These are phyloP conservation scores for Serinus canaria DNA, from an alignment of 2,113 vertebrate species.

Conservation along the genomic window DNA sequence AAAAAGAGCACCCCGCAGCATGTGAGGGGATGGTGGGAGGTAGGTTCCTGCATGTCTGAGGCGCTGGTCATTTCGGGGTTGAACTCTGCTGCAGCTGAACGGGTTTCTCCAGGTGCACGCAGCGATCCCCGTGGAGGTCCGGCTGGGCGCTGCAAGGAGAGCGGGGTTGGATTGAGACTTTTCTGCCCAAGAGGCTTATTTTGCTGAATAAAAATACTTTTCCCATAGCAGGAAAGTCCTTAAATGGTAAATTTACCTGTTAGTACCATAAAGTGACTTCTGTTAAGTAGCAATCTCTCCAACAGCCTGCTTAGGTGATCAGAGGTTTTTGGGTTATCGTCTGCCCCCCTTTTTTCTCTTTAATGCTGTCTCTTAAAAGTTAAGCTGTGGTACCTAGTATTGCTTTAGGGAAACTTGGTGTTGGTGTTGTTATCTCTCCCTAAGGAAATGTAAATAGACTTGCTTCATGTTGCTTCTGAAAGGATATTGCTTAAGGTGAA, in stretches of 20 bases:
- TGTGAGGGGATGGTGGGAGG: neutral
- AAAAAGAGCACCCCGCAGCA: no score
- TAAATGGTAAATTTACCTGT: neutral
- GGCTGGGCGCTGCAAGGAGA: neutral
- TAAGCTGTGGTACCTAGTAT: neutral
- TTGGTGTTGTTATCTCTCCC: neutral
- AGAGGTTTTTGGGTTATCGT: neutral
- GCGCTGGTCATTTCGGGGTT: neutral
- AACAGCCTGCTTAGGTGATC: fast-evolving
- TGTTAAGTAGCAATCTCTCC: neutral
- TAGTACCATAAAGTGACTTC: neutral
- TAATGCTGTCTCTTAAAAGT: neutral
- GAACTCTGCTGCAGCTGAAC: neutral
- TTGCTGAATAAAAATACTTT: no score
- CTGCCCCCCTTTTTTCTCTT: fast-evolving
- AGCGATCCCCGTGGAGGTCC: neutral
- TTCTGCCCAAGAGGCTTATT: neutral
- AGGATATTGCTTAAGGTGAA: neutral
- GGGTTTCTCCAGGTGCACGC: neutral
- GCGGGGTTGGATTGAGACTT: fast-evolving
- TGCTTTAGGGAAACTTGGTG: neutral
- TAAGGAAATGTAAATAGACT: neutral
- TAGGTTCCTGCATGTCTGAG: neutral
- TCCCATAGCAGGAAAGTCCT: neutral
- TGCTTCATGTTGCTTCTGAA: neutral